Evolutionary conservation across 2,888 invertebrate genomes (phyloP).

Genomic region (Eristalis arbustorum): DNA sequence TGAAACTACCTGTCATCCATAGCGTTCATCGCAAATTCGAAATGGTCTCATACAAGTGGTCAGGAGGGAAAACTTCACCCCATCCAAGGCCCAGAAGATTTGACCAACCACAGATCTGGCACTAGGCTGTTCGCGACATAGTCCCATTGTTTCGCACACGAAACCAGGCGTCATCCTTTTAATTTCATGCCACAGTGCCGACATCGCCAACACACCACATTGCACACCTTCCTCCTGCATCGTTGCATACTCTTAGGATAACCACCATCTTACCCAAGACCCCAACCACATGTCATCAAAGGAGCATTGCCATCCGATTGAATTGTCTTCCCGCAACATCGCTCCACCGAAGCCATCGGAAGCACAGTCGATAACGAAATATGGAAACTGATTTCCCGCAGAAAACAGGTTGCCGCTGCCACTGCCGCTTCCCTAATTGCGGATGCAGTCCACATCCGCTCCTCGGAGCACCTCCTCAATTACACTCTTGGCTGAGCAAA

Average conservation of each 20-base stretch:
- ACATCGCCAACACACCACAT: background rate
- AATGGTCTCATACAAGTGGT: no score
- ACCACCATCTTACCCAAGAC: background rate
- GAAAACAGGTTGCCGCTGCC: background rate
- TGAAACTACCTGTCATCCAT: no score
- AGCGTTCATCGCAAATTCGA: no score
- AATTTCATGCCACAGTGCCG: no score
- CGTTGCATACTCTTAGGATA: background rate
- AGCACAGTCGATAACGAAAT: constrained; percentile 17
- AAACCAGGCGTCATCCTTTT: no score
- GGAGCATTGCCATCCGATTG: background rate
- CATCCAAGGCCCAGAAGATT: no score
- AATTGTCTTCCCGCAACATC: background rate
- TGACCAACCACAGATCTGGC: no score
- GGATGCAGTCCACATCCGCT: constrained; percentile 54
- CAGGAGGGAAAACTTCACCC: no score
- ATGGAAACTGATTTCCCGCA: background rate
- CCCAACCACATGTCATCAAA: background rate
- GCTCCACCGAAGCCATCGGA: background rate
- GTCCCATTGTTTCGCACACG: no score
- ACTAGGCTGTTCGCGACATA: no score
- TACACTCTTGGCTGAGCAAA: constrained; percentile 41
- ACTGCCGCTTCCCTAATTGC: constrained; percentile 20
- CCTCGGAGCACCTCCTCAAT: constrained; percentile 47
- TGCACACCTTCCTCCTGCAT: background rate